These are phyloP conservation scores for Scaptomyza cyrtandrae DNA, from an alignment of 2,888 invertebrate genomes.

Conservation along the genomic window DNA sequence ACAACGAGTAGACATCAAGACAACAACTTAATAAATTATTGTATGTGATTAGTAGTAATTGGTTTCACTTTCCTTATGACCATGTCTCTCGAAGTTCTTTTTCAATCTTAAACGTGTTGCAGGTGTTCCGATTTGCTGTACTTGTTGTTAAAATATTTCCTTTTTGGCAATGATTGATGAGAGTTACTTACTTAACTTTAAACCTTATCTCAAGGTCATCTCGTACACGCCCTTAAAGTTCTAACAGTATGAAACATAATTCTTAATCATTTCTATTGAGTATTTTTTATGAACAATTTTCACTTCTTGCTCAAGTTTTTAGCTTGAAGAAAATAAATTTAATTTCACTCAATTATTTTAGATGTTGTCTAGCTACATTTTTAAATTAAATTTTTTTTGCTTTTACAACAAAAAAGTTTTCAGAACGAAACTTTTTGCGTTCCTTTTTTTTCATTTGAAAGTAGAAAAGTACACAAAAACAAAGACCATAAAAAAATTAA, in stretches of 20 bases:
- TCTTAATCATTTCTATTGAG: no score
- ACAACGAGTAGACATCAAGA: background rate
- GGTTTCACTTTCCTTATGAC: background rate
- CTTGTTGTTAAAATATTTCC: no score
- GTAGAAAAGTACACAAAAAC: background rate
- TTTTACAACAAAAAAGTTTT: background rate
- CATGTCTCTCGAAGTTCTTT: no score
- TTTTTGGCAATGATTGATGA: no score
- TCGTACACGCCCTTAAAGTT: no score
- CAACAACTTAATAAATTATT: background rate
- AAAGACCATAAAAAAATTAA: conserved; percentile 1
- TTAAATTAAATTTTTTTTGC: background rate
- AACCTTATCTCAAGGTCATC: background rate
- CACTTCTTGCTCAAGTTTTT: no score
- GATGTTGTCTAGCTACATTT: background rate
- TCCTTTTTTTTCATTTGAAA: background rate
- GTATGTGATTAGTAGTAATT: background rate
- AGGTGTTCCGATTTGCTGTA: background rate
- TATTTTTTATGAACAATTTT: no score
- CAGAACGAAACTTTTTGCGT: background rate
- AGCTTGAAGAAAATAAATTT: background rate
- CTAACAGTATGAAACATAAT: no score
- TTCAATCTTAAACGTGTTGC: background rate
- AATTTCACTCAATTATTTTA: background rate
- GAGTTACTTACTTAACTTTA: background rate